Percentiles rank a stretch among this genome's conserved stretches.
Evolutionary conservation across 2,888 invertebrate genomes (phyloP).

Genomic region (Trilocha varians): DNA sequence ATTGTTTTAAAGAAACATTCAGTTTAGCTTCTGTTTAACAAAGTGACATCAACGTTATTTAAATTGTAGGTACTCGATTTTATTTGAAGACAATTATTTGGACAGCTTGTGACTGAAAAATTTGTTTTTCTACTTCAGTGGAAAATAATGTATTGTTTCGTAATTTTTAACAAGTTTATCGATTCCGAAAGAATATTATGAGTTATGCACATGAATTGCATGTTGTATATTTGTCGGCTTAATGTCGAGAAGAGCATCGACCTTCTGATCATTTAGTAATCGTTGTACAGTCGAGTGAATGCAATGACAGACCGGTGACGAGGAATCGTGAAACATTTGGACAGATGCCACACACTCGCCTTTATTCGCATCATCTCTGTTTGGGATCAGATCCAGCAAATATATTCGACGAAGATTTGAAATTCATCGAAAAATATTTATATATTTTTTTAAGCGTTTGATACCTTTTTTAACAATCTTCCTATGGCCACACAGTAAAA

Average conservation of each 20-base stretch:
- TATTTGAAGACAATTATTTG: too few species aligned
- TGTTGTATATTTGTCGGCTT: not conserved
- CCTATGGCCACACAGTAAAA: too few species aligned
- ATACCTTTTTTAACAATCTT: too few species aligned
- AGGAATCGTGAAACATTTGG: conserved; percentile 35
- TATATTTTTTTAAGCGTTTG: too few species aligned
- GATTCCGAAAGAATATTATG: not conserved
- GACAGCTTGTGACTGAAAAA: not conserved
- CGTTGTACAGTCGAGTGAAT: conserved; percentile 34
- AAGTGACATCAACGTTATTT: conserved; percentile 10
- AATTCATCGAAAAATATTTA: not conserved
- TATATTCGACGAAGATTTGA: not conserved
- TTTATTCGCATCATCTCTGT: not conserved
- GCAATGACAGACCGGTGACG: conserved; percentile 24
- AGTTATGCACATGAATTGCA: not conserved
- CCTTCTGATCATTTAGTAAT: conserved; percentile 21
- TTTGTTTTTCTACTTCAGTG: too few species aligned
- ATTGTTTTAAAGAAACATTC: conserved; percentile 36
- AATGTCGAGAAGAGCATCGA: conserved; percentile 10
- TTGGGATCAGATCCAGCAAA: not conserved
- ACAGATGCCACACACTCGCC: conserved; percentile 35
- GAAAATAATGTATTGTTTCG: not conserved
- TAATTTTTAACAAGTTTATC: not conserved
- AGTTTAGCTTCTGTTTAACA: conserved; percentile 19
- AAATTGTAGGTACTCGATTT: too few species aligned